Percentiles rank a stretch among this genome's conserved stretches.
Evolutionary conservation across 1,140 invertebrate species (phyloP).

Genomic region (Paralvinella palmiformis): DNA sequence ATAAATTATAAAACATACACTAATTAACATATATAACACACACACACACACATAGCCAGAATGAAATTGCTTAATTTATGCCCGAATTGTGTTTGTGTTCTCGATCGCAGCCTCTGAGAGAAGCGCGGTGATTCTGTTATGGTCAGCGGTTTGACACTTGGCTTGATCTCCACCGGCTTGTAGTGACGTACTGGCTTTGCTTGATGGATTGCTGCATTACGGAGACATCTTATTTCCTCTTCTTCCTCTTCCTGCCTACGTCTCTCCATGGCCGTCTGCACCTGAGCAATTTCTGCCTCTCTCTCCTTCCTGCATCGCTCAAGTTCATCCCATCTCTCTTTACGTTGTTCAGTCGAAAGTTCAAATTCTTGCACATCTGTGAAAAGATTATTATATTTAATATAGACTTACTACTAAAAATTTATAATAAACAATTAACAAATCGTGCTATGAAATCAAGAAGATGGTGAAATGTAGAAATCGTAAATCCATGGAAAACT

Average conservation of each 20-base stretch:
- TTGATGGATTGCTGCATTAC: conserved; percentile 48
- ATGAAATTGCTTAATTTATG: too few species aligned
- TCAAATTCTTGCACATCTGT: conserved; percentile 47
- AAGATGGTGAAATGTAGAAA: not conserved
- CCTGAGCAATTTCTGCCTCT: conserved; percentile 41
- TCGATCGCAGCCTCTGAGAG: conserved; percentile 11
- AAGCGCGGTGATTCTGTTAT: conserved; percentile 47
- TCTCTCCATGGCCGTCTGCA: conserved; percentile 28
- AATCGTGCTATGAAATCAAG: not conserved
- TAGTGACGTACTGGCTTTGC: conserved; percentile 48
- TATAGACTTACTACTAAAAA: not conserved
- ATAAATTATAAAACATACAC: too few species aligned
- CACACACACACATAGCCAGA: too few species aligned
- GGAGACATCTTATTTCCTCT: conserved; percentile 38
- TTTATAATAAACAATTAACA: not conserved
- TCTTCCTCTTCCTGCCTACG: conserved; percentile 42
- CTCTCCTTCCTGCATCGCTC: conserved; percentile 49
- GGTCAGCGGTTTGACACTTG: conserved; percentile 45
- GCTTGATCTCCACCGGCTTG: conserved; percentile 43
- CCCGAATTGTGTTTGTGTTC: too few species aligned
- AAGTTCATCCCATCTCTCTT: conserved; percentile 49
- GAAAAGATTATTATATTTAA: not conserved
- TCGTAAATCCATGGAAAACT: not conserved
- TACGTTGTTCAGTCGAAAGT: conserved; percentile 52
- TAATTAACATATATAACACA: too few species aligned